Conservation (phyloP, 2,888 invertebrate genomes). For the Dugesia japonica region DNA sequence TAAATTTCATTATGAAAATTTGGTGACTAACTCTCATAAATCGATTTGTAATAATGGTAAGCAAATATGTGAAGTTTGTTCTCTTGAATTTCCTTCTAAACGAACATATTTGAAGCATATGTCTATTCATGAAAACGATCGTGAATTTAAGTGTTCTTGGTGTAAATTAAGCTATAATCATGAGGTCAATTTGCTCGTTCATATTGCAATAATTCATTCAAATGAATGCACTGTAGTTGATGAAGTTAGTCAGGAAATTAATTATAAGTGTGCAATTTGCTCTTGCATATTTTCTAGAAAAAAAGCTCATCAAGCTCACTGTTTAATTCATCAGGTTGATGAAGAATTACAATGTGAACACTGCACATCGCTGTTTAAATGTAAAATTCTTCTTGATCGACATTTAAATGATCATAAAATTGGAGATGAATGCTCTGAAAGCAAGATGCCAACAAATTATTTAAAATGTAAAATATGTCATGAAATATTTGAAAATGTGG, state of each 20-base stretch:
- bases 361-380: conserved; percentile 24
- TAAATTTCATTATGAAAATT: not conserved
- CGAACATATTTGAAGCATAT: not conserved
- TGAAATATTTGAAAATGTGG: not conserved
- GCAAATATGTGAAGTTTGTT: not conserved
- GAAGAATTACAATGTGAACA: conserved; percentile 24
- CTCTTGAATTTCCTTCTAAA: not conserved
- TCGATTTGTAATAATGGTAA: not conserved
- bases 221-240: not conserved
- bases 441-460: not conserved
- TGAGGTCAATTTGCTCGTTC: not conserved
- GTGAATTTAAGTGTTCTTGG: not conserved
- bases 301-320: conserved; percentile 14
- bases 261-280: not conserved
- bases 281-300: not conserved
- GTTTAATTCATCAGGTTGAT: conserved; percentile 23
- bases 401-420: conserved; percentile 23
- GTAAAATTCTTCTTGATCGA: conserved; percentile 17
- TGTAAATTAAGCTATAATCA: conserved; percentile 8
- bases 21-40: not conserved
- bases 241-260: not conserved
- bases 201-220: not conserved
- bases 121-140: conserved; percentile 3
- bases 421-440: not conserved
- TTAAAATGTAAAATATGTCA: conserved; percentile 6